Conservation (phyloP, 2,113 vertebrate genomes). For the Tragelaphus imberbis region DNA sequence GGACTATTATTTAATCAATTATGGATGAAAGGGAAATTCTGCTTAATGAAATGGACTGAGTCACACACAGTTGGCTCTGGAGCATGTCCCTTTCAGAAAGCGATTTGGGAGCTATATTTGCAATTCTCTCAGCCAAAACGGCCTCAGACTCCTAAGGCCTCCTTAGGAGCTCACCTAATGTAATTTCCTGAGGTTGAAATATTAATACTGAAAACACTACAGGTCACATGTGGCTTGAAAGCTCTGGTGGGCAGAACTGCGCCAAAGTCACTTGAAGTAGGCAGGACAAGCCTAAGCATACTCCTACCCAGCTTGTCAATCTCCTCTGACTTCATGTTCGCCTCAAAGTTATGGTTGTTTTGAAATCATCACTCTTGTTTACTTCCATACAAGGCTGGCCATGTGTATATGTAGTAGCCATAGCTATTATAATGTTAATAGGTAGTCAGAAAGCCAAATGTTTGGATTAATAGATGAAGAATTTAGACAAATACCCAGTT, state of each 20-base stretch:
- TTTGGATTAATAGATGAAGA: not conserved
- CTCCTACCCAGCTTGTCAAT: not conserved
- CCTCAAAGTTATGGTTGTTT: not conserved
- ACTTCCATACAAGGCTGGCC: not conserved
- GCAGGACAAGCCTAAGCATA: not conserved
- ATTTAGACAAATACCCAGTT: not conserved
- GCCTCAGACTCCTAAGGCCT: not conserved
- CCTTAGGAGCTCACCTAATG: not conserved
- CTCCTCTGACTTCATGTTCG: not conserved
- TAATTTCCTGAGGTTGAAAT: slow-evolving; percentile 5
- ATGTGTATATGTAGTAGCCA: not conserved
- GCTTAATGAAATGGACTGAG: slow-evolving; percentile 48
- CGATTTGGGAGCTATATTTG: not conserved
- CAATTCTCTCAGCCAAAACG: not conserved
- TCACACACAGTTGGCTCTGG: not conserved
- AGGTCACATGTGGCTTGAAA: not conserved
- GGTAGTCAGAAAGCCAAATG: not conserved
- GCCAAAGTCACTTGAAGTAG: not conserved
- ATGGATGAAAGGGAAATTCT: slow-evolving; percentile 48
- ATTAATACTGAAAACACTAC: not conserved
- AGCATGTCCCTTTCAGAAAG: not conserved
- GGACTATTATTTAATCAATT: slow-evolving; percentile 50
- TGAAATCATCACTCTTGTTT: not conserved
- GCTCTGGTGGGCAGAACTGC: not conserved
- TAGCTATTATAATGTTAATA: not conserved